Base-by-base conservation (phyloP, 1,140 invertebrate species). In the Drosophila pandora region DNA sequence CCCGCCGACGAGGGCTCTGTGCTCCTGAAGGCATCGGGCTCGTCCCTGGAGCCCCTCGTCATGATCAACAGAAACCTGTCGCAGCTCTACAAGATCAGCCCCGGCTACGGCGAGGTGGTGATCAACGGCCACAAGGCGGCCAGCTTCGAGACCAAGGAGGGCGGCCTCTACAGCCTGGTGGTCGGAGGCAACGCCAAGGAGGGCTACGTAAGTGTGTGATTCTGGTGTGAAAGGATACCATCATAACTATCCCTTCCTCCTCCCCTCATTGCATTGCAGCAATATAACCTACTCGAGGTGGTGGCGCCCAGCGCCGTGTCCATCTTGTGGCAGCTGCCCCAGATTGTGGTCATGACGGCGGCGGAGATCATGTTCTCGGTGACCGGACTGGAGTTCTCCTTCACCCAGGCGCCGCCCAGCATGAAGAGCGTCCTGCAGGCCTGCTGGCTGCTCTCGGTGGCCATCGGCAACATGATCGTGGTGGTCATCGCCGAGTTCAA, bases 371-470 rank as follows among this genome's bases (percentile, higher is more conserved):
- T 98, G 94, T 98, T 98, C 91, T 97, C 97, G 0, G 95, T 98
- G 3, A 98, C 97, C 0, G 98, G 97, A 1, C 92, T 98, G 0
- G 96, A 98, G 79, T 99, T 99, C 92, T 97, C 97, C 0, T 99
- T 98, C 91, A 95, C 95, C 0, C 95, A 98, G 93, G 96, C 97
- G 5, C 98, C 98, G 0, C 85, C 92, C 2, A 95, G 94, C 64
- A 98, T 99, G 97, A 99, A 98, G 90, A 97, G 97, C 0, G 94
- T 99, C 0, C 81, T 99, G 1, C 96, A 97, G 91, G 97, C 98
- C 2, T 94, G 95, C 0, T 99, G 97, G 97, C 93, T 98, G 5
- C 91, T 99, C 1, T 98, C 97, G 0, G 96, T 96, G 1, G 97
- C 98, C 0, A 94, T 98, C 83, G 98, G 98, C 13, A 98, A 99